Evolutionary conservation across 2,888 invertebrate genomes (phyloP).

Genomic region (Nephrotoma appendiculata): DNA sequence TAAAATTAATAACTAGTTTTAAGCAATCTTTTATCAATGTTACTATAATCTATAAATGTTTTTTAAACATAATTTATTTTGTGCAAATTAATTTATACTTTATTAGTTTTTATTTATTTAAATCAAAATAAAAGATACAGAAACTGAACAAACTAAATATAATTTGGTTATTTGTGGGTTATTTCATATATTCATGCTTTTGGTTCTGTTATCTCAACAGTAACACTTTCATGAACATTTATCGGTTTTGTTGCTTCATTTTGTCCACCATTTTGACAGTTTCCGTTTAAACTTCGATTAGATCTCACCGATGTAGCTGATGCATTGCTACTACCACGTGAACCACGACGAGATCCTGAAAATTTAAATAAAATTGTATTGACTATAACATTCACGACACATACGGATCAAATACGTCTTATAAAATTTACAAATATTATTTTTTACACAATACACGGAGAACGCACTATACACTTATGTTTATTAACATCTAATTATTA

Average conservation of each 20-base stretch:
- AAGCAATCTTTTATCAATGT: background rate
- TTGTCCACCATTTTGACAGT: background rate
- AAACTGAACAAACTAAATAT: background rate
- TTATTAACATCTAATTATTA: background rate
- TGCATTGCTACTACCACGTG: conserved; percentile 61
- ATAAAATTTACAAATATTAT: background rate
- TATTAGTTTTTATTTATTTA: background rate
- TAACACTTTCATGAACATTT: conserved; percentile 40
- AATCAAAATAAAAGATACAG: background rate
- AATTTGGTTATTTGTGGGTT: conserved; percentile 6
- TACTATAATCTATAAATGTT: background rate
- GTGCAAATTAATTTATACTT: background rate
- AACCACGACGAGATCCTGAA: conserved; percentile 46
- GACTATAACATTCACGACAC: too few relatives aligned
- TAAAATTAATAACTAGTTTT: background rate
- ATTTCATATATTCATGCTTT: conserved; percentile 33
- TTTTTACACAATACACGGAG: background rate
- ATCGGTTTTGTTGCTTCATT: background rate
- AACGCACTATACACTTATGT: background rate
- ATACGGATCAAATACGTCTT: background rate
- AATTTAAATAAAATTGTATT: background rate
- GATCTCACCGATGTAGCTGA: conserved; percentile 60
- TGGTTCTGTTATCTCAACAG: conserved; percentile 61
- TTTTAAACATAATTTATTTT: background rate
- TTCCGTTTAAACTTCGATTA: conserved; percentile 35